Evolutionary conservation across 2,888 invertebrate genomes (phyloP).

Genomic region (Fabriciana adippe): DNA sequence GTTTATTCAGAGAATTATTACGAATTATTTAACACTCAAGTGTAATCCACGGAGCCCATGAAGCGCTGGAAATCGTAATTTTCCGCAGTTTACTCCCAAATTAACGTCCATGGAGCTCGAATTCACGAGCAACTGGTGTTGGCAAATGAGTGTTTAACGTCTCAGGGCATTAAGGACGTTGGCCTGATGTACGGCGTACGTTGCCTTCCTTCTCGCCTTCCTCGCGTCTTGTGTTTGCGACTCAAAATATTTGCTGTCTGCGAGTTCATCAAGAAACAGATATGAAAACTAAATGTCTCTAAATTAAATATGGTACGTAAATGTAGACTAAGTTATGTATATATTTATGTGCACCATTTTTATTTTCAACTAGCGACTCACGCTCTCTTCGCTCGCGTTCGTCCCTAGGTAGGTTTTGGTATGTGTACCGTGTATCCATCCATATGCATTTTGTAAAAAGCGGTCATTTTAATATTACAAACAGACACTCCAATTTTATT

Average conservation of each 20-base stretch:
- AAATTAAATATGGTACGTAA: too few species aligned
- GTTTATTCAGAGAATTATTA: slow-evolving; percentile 12
- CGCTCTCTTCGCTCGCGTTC: too few species aligned
- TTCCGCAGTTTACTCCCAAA: slow-evolving; percentile 49
- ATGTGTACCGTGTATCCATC: too few species aligned
- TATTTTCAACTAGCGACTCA: too few species aligned
- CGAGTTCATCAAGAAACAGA: background rate
- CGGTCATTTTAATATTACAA: too few species aligned
- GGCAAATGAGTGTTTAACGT: slow-evolving; percentile 41
- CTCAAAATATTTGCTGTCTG: background rate
- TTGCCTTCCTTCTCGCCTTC: slow-evolving; percentile 17
- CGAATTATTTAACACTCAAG: slow-evolving; percentile 8
- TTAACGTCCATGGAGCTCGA: slow-evolving; percentile 41
- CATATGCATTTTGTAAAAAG: too few species aligned
- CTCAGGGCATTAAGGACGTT: slow-evolving; percentile 23
- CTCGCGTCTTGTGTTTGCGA: background rate
- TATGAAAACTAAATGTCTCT: background rate
- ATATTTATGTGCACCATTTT: too few species aligned
- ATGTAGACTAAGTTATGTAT: too few species aligned
- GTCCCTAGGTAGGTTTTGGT: too few species aligned
- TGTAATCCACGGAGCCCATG: slow-evolving; percentile 9
- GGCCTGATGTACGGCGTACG: slow-evolving; percentile 19
- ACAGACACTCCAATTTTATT: too few species aligned
- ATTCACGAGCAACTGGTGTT: slow-evolving; percentile 46
- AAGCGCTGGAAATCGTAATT: slow-evolving; percentile 42